Percentiles rank a stretch among this genome's conserved stretches.
Evolutionary conservation across 2,888 invertebrate genomes (phyloP).

Genomic region (Gymnoscelis rufifasciata): DNA sequence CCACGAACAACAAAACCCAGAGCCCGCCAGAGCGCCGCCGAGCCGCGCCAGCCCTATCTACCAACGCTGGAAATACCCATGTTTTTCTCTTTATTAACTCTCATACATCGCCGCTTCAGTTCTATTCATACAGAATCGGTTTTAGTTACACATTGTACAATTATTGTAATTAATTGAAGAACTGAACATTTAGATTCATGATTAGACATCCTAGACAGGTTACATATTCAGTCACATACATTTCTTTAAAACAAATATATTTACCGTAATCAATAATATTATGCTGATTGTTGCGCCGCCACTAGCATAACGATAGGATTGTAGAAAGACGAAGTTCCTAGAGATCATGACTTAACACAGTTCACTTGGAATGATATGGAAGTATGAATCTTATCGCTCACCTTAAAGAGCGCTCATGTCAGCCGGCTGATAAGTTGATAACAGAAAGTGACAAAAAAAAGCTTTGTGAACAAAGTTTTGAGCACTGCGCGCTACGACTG

Average conservation of each 20-base stretch:
- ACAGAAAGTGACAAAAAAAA: slow-evolving; percentile 76
- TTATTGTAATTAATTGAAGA: too few relatives aligned
- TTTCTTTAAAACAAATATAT: too few relatives aligned
- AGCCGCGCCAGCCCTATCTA: slow-evolving; percentile 44
- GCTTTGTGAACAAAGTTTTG: slow-evolving; percentile 76
- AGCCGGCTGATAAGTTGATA: slow-evolving; percentile 69
- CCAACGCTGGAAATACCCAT: slow-evolving; percentile 46
- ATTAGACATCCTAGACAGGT: too few relatives aligned
- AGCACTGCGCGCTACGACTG: slow-evolving; percentile 69
- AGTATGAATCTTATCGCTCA: slow-evolving; percentile 41
- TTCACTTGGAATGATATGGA: too few relatives aligned
- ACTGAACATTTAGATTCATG: too few relatives aligned
- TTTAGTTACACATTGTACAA: background rate
- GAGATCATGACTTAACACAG: too few relatives aligned
- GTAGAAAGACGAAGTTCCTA: too few relatives aligned
- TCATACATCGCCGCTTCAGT: slow-evolving; percentile 9
- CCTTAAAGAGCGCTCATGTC: slow-evolving; percentile 55
- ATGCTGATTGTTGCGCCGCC: too few relatives aligned
- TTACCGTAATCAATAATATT: too few relatives aligned
- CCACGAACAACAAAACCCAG: slow-evolving; percentile 70
- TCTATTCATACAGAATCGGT: slow-evolving; percentile 2
- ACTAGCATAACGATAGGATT: too few relatives aligned
- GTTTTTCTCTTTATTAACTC: slow-evolving; percentile 33
- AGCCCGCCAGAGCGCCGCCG: slow-evolving; percentile 40
- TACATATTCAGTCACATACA: too few relatives aligned